Evolutionary conservation across 2,797 vertebrate genomes (phyloP).

Genomic region (Enoplosus armatus): DNA sequence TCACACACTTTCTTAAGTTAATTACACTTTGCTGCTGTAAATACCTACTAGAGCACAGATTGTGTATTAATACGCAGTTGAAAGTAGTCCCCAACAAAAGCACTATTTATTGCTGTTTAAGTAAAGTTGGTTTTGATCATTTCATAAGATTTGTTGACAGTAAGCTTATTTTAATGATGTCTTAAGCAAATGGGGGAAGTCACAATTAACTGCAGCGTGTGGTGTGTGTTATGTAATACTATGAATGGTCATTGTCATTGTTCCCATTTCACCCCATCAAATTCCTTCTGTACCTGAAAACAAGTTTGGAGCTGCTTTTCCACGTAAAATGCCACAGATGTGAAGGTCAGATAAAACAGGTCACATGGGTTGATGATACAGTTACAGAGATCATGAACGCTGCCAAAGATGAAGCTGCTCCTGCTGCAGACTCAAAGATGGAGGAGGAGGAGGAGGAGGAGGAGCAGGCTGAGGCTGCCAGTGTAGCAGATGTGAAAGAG

Average conservation of each 20-base stretch:
- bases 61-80: no score
- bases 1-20: no score
- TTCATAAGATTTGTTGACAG: background rate
- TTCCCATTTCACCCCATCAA: constrained; percentile 56
- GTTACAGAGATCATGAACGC: constrained; percentile 81
- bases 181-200: background rate
- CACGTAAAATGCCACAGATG: constrained; percentile 36
- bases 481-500: constrained; percentile 37
- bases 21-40: background rate
- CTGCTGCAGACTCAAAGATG: constrained; percentile 47
- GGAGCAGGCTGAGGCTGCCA: constrained; percentile 16
- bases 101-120: no score
- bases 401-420: constrained; percentile 64
- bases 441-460: constrained; percentile 35
- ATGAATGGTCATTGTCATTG: constrained; percentile 11
- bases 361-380: constrained; percentile 74
- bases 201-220: constrained; percentile 34
- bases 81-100: no score
- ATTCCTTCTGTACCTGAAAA: constrained; percentile 33
- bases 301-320: constrained; percentile 37
- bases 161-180: background rate
- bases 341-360: constrained; percentile 43
- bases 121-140: background rate
- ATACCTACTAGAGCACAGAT: no score
- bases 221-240: constrained; percentile 24